phyloP scores from a whole-genome alignment of 2,797 vertebrate genomes.

The Carduelis carduelis region DNA sequence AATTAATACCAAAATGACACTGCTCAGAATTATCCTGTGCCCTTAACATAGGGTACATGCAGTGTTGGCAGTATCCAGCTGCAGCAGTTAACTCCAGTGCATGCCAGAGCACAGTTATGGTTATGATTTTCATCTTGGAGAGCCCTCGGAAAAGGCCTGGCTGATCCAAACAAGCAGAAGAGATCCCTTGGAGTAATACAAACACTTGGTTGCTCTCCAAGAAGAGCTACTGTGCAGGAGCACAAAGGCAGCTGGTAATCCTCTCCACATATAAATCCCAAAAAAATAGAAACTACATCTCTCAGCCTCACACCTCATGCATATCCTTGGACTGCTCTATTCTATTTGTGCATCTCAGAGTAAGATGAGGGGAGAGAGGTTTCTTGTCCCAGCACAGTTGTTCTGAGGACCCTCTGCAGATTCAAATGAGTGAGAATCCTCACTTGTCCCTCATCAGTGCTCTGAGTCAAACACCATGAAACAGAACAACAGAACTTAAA shows the following conservation, averaged over 20 bases:
- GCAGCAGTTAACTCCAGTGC: not conserved
- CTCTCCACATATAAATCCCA: not conserved
- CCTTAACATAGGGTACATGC: not conserved
- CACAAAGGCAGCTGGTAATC: not conserved
- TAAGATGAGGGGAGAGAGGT: not conserved
- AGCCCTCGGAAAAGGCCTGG: not conserved
- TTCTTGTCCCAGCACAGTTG: not conserved
- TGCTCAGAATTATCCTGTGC: not conserved
- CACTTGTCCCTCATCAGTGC: not conserved
- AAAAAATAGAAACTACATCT: not conserved
- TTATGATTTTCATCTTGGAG: not conserved
- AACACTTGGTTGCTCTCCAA: not conserved
- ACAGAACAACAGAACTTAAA: not conserved
- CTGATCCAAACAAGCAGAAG: not conserved
- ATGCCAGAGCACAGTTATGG: not conserved
- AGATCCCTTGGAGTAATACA: not conserved
- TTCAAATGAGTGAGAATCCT: not conserved
- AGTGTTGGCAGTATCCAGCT: not conserved
- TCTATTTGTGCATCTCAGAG: not conserved
- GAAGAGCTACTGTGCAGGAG: not conserved
- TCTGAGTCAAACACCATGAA: not conserved
- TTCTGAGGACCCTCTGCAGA: not conserved
- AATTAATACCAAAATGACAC: constrained; percentile 52
- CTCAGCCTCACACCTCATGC: not conserved
- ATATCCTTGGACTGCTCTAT: not conserved